These are phyloP conservation scores for Amphiprion clarkii DNA, from an alignment of 2,797 vertebrate genomes.

Conservation along the genomic window DNA sequence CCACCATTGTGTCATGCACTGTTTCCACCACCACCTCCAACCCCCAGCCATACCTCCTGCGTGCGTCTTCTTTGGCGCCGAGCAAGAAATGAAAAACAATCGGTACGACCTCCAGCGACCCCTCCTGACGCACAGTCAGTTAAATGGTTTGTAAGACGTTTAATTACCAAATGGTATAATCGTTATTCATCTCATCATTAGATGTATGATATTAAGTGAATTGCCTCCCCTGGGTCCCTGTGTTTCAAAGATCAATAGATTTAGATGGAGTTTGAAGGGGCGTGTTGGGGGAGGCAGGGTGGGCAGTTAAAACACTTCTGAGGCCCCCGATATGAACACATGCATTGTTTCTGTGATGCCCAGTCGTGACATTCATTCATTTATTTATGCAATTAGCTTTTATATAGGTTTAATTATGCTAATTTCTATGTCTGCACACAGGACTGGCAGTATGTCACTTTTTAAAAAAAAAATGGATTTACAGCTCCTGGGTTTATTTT, in stretches of 20 bases:
- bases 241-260: conserved; percentile 99
- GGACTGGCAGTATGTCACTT: conserved; percentile 48
- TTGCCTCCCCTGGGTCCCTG: conserved; percentile 91
- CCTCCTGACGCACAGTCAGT: conserved; percentile 89
- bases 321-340: conserved; percentile 74
- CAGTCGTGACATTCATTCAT: conserved; percentile 71
- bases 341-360: conserved; percentile 80
- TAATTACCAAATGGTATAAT: conserved; percentile 98
- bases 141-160: conserved; percentile 97
- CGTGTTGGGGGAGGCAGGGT: conserved; percentile 50
- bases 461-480: conserved; percentile 59
- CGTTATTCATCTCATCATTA: conserved; percentile 98
- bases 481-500: conserved; percentile 78
- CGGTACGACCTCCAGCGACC: conserved; percentile 89
- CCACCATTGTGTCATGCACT: conserved; percentile 74
- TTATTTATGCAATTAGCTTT: conserved; percentile 83
- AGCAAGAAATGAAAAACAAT: conserved; percentile 82
- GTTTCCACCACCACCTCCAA: conserved; percentile 50
- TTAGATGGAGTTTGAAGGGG: conserved; percentile 89
- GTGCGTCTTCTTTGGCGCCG: conserved; percentile 50
- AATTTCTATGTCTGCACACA: conserved; percentile 62
- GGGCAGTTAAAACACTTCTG: conserved; percentile 84
- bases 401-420: conserved; percentile 84
- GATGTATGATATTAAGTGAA: conserved; percentile 96
- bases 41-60: conserved; percentile 43